Percentiles rank a stretch among this genome's conserved stretches.
These are phyloP conservation scores for Zeus faber DNA, from an alignment of 2,113 vertebrate species.

Conservation along the genomic window DNA sequence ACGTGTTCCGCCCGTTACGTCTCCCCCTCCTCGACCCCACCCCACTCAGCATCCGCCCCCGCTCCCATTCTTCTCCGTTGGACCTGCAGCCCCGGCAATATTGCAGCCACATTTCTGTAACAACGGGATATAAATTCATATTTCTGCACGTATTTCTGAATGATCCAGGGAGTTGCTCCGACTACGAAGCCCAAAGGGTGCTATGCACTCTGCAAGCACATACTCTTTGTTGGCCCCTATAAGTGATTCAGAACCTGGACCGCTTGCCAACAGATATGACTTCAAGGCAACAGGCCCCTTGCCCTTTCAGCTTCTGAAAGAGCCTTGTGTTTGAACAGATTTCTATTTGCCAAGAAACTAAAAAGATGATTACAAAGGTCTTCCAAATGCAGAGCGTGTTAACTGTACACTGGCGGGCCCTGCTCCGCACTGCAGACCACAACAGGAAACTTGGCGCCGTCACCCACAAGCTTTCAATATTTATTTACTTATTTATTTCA, in stretches of 20 bases:
- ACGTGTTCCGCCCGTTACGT: not conserved
- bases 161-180: no score
- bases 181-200: no score
- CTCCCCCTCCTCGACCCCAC: constrained; percentile 27
- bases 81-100: no score
- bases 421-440: constrained; percentile 35
- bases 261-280: constrained; percentile 69
- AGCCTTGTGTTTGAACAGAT: constrained; percentile 64
- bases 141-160: no score
- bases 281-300: constrained; percentile 56
- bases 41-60: not conserved
- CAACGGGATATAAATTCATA: no score
- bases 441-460: constrained; percentile 34
- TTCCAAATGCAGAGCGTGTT: constrained; percentile 51
- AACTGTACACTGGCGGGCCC: constrained; percentile 35
- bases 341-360: constrained; percentile 64
- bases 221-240: constrained; percentile 31
- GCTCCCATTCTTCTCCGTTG: no score
- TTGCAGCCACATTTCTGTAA: no score
- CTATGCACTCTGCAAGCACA: no score
- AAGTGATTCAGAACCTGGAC: constrained; percentile 43
- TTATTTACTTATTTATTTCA: not conserved
- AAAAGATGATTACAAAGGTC: constrained; percentile 63
- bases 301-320: constrained; percentile 56
- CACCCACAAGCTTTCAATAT: constrained; percentile 18